Evolutionary conservation across 1,140 invertebrate genomes (phyloP), one percentile per base, ranked within the genome.

Genomic region (Tenebrio molitor): DNA sequence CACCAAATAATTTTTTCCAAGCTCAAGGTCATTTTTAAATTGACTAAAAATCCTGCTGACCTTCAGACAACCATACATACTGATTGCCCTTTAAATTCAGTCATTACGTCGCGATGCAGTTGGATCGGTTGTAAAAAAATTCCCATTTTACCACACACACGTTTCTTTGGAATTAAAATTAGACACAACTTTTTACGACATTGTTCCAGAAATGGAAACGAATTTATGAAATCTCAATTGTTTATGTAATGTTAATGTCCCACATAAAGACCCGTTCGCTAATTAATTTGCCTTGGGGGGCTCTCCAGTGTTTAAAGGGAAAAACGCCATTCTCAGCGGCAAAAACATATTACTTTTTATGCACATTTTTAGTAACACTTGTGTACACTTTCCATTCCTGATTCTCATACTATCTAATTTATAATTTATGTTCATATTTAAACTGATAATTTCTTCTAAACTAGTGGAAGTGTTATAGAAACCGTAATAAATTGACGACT

Each of bases 1-100:
- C 50, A 14, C n/a, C 29, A 58, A 58, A 66, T 66, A 66, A 66
- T 66, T 66, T 65, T 65, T 36, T 12, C 19, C 64, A 66, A 44
- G 42, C 64, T 66, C 64, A 66, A 66, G 64, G 64, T 16, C 64
- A 44, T 42, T 44, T 66, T 66, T 66, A 66, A 66, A 66, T 66
- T 66, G 42, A 36, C 42, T 66, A 42, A 66, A 66, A 66, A 66
- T 66, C 36, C 17, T 10, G 64, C 39, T 66, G 64, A 44, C 64
- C 64, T 66, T 66, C 64, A 44, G 44, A 39, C 19, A 14, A 21
- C 36, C 44, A 16, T 19, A 58, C 50, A 19, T n/a, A n/a, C n/a
- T n/a, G 23, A 58, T 58, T 58, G 50, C 50, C 50, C 50, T 58
- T 58, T 58, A 58, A 58, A 58, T 58, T 58, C 50, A 29, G 50